A percentile compares a stretch with the other conserved stretches of the same genome.
These are phyloP conservation scores for Sisor rabdophorus DNA, from an alignment of 2,113 vertebrate species.

Conservation along the genomic window DNA sequence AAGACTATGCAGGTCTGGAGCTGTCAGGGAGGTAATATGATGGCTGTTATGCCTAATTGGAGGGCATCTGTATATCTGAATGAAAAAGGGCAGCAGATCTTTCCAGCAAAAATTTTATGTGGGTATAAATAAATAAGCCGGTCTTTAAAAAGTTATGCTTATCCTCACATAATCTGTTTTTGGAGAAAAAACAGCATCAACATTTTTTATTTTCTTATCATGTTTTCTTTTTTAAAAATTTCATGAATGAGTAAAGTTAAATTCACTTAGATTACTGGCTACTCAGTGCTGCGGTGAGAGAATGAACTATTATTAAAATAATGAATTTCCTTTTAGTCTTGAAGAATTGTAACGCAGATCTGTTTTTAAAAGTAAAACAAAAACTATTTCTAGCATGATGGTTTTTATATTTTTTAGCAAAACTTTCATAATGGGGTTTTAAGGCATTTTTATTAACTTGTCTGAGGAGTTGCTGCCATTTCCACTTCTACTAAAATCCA, in stretches of 20 bases:
- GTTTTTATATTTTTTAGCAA: neutral
- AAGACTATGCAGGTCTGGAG: slow-evolving; percentile 6
- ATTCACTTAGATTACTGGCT: neutral
- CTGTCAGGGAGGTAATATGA: slow-evolving; percentile 18
- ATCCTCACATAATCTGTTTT: slow-evolving; percentile 6
- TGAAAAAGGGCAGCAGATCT: slow-evolving; percentile 2
- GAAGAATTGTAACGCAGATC: neutral
- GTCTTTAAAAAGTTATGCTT: slow-evolving; percentile 11
- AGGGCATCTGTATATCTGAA: slow-evolving; percentile 12
- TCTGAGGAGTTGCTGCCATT: neutral
- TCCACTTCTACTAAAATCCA: neutral
- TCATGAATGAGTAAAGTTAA: too few relatives aligned
- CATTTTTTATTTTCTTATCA: too few relatives aligned
- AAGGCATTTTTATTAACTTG: neutral
- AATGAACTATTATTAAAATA: neutral
- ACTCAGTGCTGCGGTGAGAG: neutral
- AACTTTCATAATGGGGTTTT: neutral
- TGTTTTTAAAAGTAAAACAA: neutral
- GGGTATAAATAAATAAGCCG: slow-evolving; percentile 31
- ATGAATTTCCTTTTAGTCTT: neutral
- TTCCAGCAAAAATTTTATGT: slow-evolving; percentile 29
- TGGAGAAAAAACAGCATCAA: too few relatives aligned
- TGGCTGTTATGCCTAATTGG: slow-evolving; percentile 37
- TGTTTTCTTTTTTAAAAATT: too few relatives aligned
- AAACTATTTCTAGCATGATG: neutral